These are phyloP conservation scores for Musca domestica DNA, from an alignment of 1,140 invertebrate genomes.

Conservation along the genomic window DNA sequence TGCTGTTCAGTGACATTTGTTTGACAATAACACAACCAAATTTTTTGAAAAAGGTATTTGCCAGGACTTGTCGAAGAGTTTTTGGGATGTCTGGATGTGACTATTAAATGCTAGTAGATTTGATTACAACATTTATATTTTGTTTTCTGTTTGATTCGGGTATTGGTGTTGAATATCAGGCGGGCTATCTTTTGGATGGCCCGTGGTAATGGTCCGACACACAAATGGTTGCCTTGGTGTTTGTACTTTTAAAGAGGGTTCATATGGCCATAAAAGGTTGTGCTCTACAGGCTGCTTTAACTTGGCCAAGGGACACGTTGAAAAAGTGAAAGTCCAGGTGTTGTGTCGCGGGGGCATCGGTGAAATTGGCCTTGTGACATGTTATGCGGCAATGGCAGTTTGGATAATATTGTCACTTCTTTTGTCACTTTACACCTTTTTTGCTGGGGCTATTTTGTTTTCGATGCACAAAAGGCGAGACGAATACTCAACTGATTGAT, in stretches of 20 bases:
- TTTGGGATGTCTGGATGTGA: too few species aligned
- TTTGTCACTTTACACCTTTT: constrained; percentile 11
- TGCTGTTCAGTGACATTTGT: constrained; percentile 13
- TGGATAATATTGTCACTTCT: neutral
- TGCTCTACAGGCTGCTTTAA: neutral
- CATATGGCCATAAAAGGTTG: neutral
- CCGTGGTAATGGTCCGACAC: neutral
- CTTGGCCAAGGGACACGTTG: neutral
- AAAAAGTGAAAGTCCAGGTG: constrained; percentile 19
- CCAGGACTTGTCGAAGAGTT: too few species aligned
- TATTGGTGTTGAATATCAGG: too few species aligned
- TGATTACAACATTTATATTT: too few species aligned
- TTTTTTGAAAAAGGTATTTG: constrained; percentile 15
- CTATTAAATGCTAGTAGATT: too few species aligned
- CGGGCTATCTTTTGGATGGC: too few species aligned
- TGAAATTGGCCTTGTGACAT: constrained; percentile 5
- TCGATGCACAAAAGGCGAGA: neutral
- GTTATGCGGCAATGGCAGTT: neutral
- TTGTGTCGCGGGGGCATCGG: neutral
- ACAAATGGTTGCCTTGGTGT: constrained; percentile 4
- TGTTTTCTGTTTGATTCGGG: too few species aligned
- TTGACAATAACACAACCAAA: constrained; percentile 11
- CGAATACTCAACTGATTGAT: constrained; percentile 6
- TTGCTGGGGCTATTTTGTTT: constrained; percentile 2
- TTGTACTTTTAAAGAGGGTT: constrained; percentile 11